These are phyloP conservation scores for Eurystomus glaucurus DNA, from an alignment of 2,797 vertebrate genomes.

Conservation along the genomic window DNA sequence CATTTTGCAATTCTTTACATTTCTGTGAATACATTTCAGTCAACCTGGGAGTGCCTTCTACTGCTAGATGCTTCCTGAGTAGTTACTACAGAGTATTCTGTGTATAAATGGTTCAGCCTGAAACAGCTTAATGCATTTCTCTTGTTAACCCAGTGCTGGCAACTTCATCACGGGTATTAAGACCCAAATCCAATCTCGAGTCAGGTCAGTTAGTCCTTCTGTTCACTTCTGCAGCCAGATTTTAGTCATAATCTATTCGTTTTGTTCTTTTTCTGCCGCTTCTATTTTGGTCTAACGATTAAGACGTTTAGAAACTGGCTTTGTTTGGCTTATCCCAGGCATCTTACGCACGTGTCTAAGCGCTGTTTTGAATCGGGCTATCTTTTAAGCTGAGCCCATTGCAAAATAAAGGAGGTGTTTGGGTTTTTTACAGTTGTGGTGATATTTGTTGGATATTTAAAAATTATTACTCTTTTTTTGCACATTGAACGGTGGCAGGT, in stretches of 20 bases:
- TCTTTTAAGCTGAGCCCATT: neutral
- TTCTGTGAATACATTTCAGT: neutral
- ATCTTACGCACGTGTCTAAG: neutral
- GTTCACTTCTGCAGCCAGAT: slow-evolving; percentile 2
- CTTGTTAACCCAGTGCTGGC: neutral
- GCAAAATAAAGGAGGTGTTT: neutral
- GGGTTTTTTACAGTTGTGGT: neutral
- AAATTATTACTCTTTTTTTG: neutral
- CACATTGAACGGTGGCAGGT: neutral
- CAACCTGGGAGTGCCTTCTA: neutral
- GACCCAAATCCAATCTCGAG: slow-evolving; percentile 7
- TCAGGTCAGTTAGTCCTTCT: slow-evolving; percentile 58
- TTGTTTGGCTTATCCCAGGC: neutral
- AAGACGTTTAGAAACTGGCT: neutral
- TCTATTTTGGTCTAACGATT: neutral
- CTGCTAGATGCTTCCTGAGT: neutral
- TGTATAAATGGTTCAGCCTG: neutral
- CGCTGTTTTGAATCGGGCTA: neutral
- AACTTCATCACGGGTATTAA: neutral
- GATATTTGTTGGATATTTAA: neutral
- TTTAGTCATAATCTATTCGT: neutral
- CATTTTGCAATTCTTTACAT: neutral
- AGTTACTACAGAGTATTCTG: neutral
- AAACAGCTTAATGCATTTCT: neutral
- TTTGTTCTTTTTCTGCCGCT: neutral